These are phyloP conservation scores for Microtus pennsylvanicus DNA, from an alignment of 2,113 vertebrate genomes.

Conservation along the genomic window DNA sequence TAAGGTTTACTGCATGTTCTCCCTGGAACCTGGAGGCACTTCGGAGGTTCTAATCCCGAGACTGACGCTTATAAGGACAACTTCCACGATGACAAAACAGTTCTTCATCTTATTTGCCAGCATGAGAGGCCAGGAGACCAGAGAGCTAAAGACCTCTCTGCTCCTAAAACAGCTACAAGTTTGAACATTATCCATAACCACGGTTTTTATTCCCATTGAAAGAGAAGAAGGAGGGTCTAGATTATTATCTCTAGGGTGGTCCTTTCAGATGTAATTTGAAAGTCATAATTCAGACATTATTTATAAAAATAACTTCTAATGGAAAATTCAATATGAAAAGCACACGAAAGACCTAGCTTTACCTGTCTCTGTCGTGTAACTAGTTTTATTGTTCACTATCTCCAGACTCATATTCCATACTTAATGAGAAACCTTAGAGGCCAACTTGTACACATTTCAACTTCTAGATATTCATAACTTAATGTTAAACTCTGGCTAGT, in stretches of 20 bases:
- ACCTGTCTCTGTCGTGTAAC: constrained; percentile 1
- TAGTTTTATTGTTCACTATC: constrained; percentile 36
- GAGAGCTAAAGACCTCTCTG: neutral
- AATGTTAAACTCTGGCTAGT: constrained; percentile 37
- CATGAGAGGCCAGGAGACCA: constrained; percentile 1
- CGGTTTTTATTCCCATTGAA: neutral
- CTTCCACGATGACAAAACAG: constrained; percentile 46
- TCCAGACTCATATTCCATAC: constrained; percentile 41
- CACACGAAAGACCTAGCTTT: constrained; percentile 21
- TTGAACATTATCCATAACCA: constrained; percentile 10
- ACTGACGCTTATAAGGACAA: neutral
- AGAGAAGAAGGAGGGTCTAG: neutral
- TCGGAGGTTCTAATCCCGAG: constrained; percentile 23
- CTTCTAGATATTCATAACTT: constrained; percentile 56
- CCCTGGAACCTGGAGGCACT: constrained; percentile 19
- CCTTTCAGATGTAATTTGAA: constrained; percentile 17
- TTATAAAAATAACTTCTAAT: constrained; percentile 40
- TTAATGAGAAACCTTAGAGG: neutral
- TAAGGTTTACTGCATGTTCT: constrained; percentile 28
- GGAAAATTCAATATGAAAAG: constrained; percentile 49
- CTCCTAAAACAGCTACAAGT: constrained; percentile 1
- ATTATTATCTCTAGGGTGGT: constrained; percentile 28
- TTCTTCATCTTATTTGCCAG: constrained; percentile 46
- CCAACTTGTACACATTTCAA: constrained; percentile 37
- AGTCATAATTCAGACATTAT: constrained; percentile 16